These are phyloP conservation scores for Euclidia mi DNA, from an alignment of 2,888 invertebrate genomes.

Conservation along the genomic window DNA sequence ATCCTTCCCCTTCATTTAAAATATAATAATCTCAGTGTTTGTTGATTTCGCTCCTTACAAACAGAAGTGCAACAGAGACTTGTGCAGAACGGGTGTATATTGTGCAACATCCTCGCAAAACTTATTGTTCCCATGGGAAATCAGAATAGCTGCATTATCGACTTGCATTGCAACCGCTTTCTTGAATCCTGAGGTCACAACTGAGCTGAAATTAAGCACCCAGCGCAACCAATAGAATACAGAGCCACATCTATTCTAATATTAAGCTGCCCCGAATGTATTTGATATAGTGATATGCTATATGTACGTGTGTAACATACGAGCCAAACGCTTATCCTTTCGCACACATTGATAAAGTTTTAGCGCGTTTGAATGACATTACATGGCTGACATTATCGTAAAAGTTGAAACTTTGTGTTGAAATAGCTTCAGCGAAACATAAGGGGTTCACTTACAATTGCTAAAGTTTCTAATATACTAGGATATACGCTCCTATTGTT, in stretches of 20 bases:
- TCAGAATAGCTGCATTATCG: conserved; percentile 55
- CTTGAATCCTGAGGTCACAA: conserved; percentile 44
- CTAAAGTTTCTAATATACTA: conserved; percentile 87
- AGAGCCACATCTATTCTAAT: conserved; percentile 17
- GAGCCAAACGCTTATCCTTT: conserved; percentile 85
- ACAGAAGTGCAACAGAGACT: conserved; percentile 1
- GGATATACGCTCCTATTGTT: conserved; percentile 82
- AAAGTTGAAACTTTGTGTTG: conserved; percentile 88
- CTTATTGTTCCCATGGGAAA: conserved; percentile 56
- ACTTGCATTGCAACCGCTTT: conserved; percentile 48
- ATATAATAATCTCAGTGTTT: conserved; percentile 6
- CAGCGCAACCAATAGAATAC: conserved; percentile 3
- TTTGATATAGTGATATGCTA: conserved; percentile 31
- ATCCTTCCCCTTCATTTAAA: neutral
- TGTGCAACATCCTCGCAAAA: conserved; percentile 44
- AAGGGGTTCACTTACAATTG: conserved; percentile 89
- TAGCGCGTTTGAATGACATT: conserved; percentile 89
- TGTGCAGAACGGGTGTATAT: conserved; percentile 12
- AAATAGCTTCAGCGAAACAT: conserved; percentile 87
- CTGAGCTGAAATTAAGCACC: conserved; percentile 21
- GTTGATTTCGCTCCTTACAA: conserved; percentile 1
- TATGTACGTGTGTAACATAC: conserved; percentile 68
- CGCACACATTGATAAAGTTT: conserved; percentile 89
- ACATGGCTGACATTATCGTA: conserved; percentile 90
- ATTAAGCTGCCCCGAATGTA: conserved; percentile 37